phyloP scores from a whole-genome alignment of 2,797 vertebrate species.

The Fistularia tabacaria region DNA sequence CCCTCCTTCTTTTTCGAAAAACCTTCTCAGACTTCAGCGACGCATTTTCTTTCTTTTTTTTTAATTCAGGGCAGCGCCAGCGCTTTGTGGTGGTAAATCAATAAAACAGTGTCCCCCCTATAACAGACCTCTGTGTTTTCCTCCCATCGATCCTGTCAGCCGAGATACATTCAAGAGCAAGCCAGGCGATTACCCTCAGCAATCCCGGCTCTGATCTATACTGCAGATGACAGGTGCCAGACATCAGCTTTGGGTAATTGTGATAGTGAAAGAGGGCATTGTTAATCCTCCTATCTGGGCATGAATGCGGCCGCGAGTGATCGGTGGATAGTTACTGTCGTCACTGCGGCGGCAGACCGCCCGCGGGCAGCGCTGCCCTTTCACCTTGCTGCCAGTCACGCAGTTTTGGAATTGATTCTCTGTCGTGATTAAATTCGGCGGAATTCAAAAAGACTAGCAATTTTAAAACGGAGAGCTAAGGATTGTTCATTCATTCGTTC shows the following conservation, averaged over 20 bases:
- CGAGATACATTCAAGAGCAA: conserved; percentile 65
- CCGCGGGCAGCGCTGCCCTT: conserved; percentile 16
- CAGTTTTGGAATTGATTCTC: neutral
- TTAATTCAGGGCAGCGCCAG: conserved; percentile 58
- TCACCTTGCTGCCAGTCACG: conserved; percentile 19
- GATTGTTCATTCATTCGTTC: too few relatives aligned
- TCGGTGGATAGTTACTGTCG: conserved; percentile 20
- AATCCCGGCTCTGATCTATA: conserved; percentile 64
- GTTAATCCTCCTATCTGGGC: conserved; percentile 50
- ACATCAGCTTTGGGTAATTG: conserved; percentile 69
- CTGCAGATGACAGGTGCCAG: conserved; percentile 68
- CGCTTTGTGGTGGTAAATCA: conserved; percentile 69
- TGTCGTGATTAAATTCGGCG: too few relatives aligned
- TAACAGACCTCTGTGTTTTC: conserved; percentile 76
- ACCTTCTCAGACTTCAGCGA: neutral
- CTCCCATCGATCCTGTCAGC: conserved; percentile 72
- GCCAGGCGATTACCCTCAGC: conserved; percentile 65
- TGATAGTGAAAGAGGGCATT: conserved; percentile 50
- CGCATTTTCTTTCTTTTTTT: conserved; percentile 34
- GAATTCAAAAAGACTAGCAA: too few relatives aligned
- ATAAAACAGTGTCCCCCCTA: conserved; percentile 71
- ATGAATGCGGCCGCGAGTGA: conserved; percentile 29
- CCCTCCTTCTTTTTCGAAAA: conserved; percentile 17
- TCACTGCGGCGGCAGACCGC: conserved; percentile 4
- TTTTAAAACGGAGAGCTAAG: too few relatives aligned